phyloP scores from a whole-genome alignment of 2,797 vertebrate species.

The Phataginus tricuspis region DNA sequence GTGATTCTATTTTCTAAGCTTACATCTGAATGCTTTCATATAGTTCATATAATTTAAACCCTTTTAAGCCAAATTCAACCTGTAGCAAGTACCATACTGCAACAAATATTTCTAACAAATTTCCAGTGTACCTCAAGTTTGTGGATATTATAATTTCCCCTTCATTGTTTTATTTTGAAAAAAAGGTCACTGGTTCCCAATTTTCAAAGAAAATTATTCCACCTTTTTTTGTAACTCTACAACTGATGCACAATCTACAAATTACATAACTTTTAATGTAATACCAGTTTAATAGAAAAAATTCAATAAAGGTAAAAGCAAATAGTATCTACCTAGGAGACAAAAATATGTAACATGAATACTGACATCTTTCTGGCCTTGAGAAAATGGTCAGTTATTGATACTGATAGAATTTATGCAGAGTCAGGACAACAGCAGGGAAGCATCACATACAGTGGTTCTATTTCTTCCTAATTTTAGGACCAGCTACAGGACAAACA shows the following conservation, averaged over 20 bases:
- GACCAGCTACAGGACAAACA: not conserved
- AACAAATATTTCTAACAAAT: not conserved
- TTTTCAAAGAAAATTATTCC: not conserved
- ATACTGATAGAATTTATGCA: not conserved
- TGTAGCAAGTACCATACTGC: not conserved
- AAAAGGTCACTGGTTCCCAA: not conserved
- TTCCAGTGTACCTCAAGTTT: not conserved
- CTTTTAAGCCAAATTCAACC: not conserved
- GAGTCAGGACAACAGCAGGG: not conserved
- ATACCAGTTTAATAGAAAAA: not conserved
- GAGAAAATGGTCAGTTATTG: not conserved
- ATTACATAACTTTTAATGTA: not conserved
- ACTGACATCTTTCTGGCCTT: not conserved
- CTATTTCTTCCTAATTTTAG: not conserved
- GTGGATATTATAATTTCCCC: not conserved
- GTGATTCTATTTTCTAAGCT: not conserved
- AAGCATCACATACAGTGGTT: not conserved
- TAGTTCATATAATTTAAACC: not conserved
- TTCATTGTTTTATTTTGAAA: not conserved
- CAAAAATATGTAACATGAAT: not conserved
- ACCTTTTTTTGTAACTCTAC: not conserved
- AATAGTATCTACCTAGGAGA: not conserved
- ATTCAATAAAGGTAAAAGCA: conserved; percentile 4
- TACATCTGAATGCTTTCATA: not conserved
- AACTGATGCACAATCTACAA: not conserved